Conservation (phyloP, 2,797 vertebrate genomes). For the Pangasius macronema region DNA sequence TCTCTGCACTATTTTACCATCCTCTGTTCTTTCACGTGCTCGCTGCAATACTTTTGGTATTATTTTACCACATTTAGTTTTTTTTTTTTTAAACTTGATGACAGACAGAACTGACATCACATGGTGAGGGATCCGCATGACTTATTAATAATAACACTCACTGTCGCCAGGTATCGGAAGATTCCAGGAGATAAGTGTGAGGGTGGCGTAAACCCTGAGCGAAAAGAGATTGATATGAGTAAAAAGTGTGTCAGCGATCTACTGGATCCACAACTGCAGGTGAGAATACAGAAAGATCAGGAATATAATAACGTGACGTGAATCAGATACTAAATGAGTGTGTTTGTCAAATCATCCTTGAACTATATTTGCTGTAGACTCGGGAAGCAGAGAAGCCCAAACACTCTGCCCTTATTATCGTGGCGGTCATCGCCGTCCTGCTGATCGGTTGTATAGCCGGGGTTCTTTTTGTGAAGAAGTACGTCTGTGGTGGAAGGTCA, state of each 20-base stretch:
- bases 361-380: constrained; percentile 19
- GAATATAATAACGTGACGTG: background rate
- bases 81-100: background rate
- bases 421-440: constrained; percentile 79
- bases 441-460: constrained; percentile 75
- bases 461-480: constrained; percentile 88
- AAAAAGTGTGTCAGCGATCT: constrained; percentile 86
- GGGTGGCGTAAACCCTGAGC: constrained; percentile 76
- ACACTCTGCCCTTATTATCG: constrained; percentile 76
- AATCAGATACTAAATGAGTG: background rate
- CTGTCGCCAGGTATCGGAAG: constrained; percentile 84
- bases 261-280: constrained; percentile 70
- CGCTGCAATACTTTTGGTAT: background rate
- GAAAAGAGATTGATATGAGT: constrained; percentile 85
- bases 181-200: constrained; percentile 93
- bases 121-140: background rate
- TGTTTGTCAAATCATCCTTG: background rate
- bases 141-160: background rate
- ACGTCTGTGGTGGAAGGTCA: constrained; percentile 92
- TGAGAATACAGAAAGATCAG: constrained; percentile 60
- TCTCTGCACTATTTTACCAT: no score
- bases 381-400: constrained; percentile 67
- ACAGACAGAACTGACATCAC: background rate
- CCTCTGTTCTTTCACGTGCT: background rate
- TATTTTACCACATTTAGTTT: background rate